These are phyloP conservation scores for Triplophysa yarkandensis DNA, from an alignment of 2,797 vertebrate species.

Conservation along the genomic window DNA sequence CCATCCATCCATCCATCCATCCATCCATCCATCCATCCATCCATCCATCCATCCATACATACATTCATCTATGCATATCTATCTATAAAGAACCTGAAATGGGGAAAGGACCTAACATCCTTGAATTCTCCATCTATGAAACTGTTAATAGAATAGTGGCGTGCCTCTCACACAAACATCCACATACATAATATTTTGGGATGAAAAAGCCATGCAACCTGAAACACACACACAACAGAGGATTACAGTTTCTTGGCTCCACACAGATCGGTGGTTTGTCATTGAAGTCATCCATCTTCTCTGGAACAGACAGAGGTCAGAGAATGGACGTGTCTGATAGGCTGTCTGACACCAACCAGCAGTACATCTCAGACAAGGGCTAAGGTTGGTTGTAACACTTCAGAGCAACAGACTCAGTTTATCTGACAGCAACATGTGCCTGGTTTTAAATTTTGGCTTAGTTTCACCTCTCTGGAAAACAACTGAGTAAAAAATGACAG, in stretches of 20 bases:
- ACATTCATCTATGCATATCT: no score
- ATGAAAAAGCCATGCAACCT: not conserved
- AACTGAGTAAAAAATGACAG: not conserved
- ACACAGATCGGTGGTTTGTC: constrained; percentile 29
- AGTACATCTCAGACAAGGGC: constrained; percentile 9
- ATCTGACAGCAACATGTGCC: constrained; percentile 26
- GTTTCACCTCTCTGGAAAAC: constrained; percentile 5
- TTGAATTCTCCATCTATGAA: constrained; percentile 13
- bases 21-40: not conserved
- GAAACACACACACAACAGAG: not conserved
- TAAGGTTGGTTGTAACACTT: constrained; percentile 28
- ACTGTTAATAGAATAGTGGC: not conserved
- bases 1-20: not conserved
- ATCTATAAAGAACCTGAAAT: not conserved
- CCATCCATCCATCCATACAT: no score
- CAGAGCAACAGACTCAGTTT: constrained; percentile 16
- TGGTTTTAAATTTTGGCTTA: constrained; percentile 19
- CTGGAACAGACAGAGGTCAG: constrained; percentile 30
- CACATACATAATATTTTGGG: not conserved
- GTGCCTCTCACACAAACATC: not conserved
- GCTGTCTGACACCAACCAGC: constrained; percentile 18
- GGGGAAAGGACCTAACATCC: constrained; percentile 16
- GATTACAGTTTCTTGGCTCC: not conserved
- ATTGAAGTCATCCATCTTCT: constrained; percentile 40
- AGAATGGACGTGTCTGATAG: constrained; percentile 19